Conservation (phyloP, 1,140 invertebrate genomes). For the Drosophila busckii region DNA sequence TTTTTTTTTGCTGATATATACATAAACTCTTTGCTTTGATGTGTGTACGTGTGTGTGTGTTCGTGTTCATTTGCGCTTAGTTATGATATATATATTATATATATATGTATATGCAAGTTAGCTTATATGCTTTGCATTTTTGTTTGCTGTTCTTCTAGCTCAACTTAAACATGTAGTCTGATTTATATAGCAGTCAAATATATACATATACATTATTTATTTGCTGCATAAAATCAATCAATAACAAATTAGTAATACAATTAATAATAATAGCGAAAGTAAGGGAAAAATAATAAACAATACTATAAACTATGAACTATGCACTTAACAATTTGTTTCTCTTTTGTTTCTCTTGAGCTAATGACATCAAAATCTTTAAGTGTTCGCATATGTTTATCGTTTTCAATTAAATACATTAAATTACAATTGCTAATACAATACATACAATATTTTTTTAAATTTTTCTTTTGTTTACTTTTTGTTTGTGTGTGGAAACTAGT, state of each 20-base stretch:
- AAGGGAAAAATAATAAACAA: conserved; percentile 52
- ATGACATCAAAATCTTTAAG: conserved; percentile 36
- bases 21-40: conserved; percentile 53
- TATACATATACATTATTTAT: not conserved
- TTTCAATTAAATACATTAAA: conserved; percentile 71
- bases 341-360: conserved; percentile 54
- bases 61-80: conserved; percentile 60
- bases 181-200: too few relatives aligned
- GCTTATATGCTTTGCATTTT: conserved; percentile 5
- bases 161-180: too few relatives aligned
- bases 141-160: too few relatives aligned
- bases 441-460: conserved; percentile 53
- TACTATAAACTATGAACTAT: conserved; percentile 65
- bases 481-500: too few relatives aligned
- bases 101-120: conserved; percentile 10
- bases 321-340: conserved; percentile 45
- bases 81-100: conserved; percentile 46
- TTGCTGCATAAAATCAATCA: conserved; percentile 40
- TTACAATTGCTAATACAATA: conserved; percentile 74
- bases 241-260: conserved; percentile 52
- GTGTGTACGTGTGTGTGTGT: too few relatives aligned
- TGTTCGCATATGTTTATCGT: not conserved
- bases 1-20: conserved; percentile 28
- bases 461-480: conserved; percentile 11
- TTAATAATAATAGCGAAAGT: conserved; percentile 34